Conservation (phyloP, 2,888 invertebrate genomes). For the Apotomis turbidana region DNA sequence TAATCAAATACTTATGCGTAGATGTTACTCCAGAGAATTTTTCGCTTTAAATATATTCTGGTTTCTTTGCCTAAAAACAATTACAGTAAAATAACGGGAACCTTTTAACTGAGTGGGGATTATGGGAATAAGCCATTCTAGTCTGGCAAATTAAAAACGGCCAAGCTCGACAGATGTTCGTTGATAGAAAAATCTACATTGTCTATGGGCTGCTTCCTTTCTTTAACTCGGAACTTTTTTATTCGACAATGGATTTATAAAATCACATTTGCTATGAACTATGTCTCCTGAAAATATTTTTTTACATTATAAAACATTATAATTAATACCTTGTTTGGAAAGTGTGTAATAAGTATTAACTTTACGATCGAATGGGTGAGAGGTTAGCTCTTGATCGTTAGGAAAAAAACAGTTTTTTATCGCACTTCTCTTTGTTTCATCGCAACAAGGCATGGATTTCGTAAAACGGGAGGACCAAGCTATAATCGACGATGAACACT, state of each 20-base stretch:
- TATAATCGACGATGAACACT: constrained; percentile 69
- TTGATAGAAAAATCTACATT: constrained; percentile 62
- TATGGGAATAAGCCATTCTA: background rate
- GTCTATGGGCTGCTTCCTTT: constrained; percentile 71
- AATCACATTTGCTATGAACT: constrained; percentile 9
- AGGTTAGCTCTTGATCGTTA: constrained; percentile 69
- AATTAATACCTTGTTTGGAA: constrained; percentile 45
- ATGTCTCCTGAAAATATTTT: constrained; percentile 38
- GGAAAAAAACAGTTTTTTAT: constrained; percentile 48
- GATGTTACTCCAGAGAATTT: no score
- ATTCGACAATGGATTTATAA: constrained; percentile 28
- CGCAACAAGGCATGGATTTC: constrained; percentile 67
- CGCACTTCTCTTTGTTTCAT: constrained; percentile 40
- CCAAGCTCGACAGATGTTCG: constrained; percentile 61
- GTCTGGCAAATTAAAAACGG: constrained; percentile 42
- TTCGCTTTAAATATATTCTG: no score
- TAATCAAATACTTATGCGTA: no score
- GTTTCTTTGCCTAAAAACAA: no score
- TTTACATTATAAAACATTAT: constrained; percentile 47
- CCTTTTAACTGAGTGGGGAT: background rate
- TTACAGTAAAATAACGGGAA: no score
- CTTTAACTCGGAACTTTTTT: constrained; percentile 54
- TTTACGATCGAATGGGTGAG: constrained; percentile 43
- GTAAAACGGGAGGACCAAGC: constrained; percentile 75
- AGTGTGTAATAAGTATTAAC: background rate